phyloP scores from a whole-genome alignment of 1,140 invertebrate species.

The Frieseomelitta varia region DNA sequence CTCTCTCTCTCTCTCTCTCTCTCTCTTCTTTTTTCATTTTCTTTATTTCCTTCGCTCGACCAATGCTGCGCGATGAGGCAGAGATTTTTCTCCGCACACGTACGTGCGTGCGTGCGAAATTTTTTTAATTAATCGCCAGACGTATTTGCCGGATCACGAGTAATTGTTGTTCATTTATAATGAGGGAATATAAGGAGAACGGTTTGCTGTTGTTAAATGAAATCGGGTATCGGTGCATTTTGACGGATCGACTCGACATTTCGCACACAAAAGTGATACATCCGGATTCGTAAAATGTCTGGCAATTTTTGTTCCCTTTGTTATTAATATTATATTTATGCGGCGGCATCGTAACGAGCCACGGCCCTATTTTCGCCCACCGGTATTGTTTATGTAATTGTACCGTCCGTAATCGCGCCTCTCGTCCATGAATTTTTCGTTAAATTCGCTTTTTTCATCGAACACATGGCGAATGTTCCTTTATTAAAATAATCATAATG shows the following conservation, averaged over 20 bases:
- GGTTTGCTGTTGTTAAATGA: constrained; percentile 8
- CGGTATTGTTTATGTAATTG: constrained; percentile 60
- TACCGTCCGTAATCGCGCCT: constrained; percentile 44
- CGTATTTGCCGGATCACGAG: background rate
- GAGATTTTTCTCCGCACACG: background rate
- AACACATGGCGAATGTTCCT: constrained; percentile 35
- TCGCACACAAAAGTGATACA: constrained; percentile 19
- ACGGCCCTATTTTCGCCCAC: constrained; percentile 19
- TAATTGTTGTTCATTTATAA: constrained; percentile 6
- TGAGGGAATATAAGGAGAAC: no score
- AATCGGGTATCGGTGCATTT: constrained; percentile 28
- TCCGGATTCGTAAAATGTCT: constrained; percentile 16
- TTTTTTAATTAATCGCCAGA: constrained; percentile 31
- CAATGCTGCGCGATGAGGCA: no score
- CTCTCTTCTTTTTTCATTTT: no score
- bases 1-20: no score
- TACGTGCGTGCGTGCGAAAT: background rate
- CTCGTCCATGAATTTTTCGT: constrained; percentile 52
- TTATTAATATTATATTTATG: constrained; percentile 28
- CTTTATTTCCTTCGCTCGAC: background rate
- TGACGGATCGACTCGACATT: constrained; percentile 15
- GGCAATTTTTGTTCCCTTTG: constrained; percentile 34
- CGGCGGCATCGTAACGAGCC: constrained; percentile 15
- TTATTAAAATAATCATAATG: constrained; percentile 64
- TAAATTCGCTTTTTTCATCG: constrained; percentile 45